phyloP scores from a whole-genome alignment of 2,113 vertebrate genomes.

The Cyanoramphus novaezelandiae region DNA sequence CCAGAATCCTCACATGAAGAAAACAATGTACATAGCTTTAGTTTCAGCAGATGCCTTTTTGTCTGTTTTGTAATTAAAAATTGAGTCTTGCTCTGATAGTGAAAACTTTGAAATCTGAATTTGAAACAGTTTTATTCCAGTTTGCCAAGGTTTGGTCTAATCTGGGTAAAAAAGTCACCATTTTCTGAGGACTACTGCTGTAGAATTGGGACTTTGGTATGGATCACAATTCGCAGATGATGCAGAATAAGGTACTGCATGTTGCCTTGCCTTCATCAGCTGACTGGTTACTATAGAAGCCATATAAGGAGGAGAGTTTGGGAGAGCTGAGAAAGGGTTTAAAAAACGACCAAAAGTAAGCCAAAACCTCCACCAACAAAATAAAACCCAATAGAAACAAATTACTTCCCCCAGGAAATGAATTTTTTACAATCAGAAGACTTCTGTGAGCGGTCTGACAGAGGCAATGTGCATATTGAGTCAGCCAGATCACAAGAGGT shows the following conservation, averaged over 20 bases:
- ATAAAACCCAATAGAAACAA: not conserved
- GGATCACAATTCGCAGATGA: not conserved
- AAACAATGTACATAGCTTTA: not conserved
- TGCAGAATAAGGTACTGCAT: not conserved
- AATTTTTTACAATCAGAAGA: not conserved
- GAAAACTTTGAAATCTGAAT: not conserved
- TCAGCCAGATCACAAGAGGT: not conserved
- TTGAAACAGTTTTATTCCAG: not conserved
- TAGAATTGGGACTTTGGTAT: not conserved
- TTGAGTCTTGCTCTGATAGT: not conserved
- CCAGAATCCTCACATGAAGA: not conserved
- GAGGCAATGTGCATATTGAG: not conserved
- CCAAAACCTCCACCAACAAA: not conserved
- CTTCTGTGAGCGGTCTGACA: not conserved
- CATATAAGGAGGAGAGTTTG: not conserved
- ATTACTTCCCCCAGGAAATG: rapidly evolving
- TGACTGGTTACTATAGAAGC: not conserved
- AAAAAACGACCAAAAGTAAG: not conserved
- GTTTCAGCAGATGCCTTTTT: not conserved
- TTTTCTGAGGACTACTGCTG: not conserved
- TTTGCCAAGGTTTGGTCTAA: rapidly evolving
- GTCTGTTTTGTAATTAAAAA: not conserved
- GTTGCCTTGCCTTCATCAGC: not conserved
- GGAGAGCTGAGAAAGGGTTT: not conserved
- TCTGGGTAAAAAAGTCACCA: not conserved